A percentile compares a stretch with the other conserved stretches of the same genome.
Conservation (phyloP, 1,140 invertebrate species). For the Macrocentrus cingulum region DNA sequence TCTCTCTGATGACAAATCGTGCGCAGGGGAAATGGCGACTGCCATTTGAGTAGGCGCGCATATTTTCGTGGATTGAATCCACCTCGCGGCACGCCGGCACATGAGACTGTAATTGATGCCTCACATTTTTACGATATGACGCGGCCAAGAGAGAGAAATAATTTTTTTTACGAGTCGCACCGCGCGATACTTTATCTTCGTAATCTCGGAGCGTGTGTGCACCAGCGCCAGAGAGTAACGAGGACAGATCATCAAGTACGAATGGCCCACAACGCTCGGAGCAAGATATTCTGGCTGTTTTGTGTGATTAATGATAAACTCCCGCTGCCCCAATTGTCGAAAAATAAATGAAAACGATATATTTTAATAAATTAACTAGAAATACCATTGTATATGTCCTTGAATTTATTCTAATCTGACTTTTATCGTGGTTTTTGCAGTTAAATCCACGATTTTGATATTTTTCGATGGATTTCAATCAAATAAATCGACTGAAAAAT, state of each 20-base stretch:
- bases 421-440: too few relatives aligned
- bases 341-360: slow-evolving; percentile 13
- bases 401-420: too few relatives aligned
- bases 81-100: not conserved
- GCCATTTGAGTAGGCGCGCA: not conserved
- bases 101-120: slow-evolving; percentile 4
- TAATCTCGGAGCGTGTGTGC: slow-evolving; percentile 15
- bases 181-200: slow-evolving; percentile 17
- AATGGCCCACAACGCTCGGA: slow-evolving; percentile 9
- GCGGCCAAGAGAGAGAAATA: not conserved
- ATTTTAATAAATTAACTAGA: not conserved
- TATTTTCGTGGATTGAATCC: slow-evolving; percentile 1
- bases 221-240: not conserved
- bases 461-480: too few relatives aligned
- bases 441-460: too few relatives aligned
- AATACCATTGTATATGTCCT: too few relatives aligned
- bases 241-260: slow-evolving; percentile 19
- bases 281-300: not conserved
- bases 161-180: not conserved
- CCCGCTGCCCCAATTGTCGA: not conserved
- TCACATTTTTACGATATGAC: not conserved
- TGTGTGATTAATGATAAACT: slow-evolving; percentile 30
- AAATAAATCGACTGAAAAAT: too few relatives aligned
- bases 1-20: not conserved
- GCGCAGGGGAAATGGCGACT: not conserved